Evolutionary conservation across 2,113 vertebrate genomes (phyloP), one percentile per base, ranked within the genome.

Genomic region (Cinclus mexicanus): DNA sequence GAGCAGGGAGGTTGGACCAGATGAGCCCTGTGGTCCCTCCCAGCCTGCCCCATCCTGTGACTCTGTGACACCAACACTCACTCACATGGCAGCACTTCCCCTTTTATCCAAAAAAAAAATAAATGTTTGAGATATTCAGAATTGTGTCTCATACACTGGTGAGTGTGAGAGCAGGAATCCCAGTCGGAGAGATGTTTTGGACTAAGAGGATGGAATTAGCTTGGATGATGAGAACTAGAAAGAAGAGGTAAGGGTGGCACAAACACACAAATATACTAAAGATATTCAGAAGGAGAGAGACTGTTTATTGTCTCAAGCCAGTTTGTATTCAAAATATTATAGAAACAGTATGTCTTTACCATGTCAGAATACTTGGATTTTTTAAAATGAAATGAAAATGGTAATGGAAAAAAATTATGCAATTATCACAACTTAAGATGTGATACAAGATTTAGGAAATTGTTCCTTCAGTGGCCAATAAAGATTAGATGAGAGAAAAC

Each of bases 61-160:
- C 37, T 39, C 18, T 63, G 18, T 76, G 37, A 37, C 50, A 46
- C 57, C 12, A 46, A 25, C 13, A 71, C 11, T 37, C 26, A n/a
- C 50, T 37, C 26, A n/a, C 50, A 12, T 2, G 44, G 44, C 57
- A 59, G 37, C 25, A 22, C 28, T 46, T 59, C 41, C 24, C 17
- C 33, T 52, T 39, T 52, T 29, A 44, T 46, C 63, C 29, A 68
- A 60, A 70, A 44, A 70, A 21, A 52, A 15, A 1, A 0, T 9
- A 15, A 37, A 37, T 37, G 35, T 55, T 39, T 47, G 29, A 60
- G 52, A 46, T 17, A 31, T 57, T 29, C 60, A 67, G 79, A 68
- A 63, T 1, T 68, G 14, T 16, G 5, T 26, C 24, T 83, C 19
- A 4, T 24, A 19, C 1, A 0, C 26, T 61, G 31, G n/a, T 31